Evolutionary conservation across 1,140 invertebrate species (phyloP), one percentile per base, ranked within the genome.

Genomic region (Apolygus lucorum): DNA sequence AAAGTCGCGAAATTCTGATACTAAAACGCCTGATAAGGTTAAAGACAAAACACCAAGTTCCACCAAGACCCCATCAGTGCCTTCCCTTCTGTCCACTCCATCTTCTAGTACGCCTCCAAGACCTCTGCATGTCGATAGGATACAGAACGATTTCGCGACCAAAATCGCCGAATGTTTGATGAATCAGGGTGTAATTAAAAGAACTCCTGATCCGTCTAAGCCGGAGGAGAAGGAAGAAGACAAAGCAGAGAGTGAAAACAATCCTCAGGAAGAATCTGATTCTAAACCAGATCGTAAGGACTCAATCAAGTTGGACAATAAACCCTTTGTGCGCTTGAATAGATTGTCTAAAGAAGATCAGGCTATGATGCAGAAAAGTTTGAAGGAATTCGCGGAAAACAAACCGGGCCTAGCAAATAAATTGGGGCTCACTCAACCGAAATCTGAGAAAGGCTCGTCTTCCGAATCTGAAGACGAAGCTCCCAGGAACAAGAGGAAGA

Each of bases 301-400:
- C 17, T 8, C 4, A 8, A 42, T 42, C 17, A 59, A 59, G 22
- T 13, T 59, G 2, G 22, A 59, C 54, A 17, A 21, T 24, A 59
- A 24, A 4, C 54, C 54, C 4, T 13, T 59, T 24, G 54, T 59
- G 8, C 8, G 22, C 8, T 59, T 59, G 54, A 21, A 59, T 4
- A 59, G 22, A 21, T 17, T 24, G 4, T 24, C 54, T 13, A 59
- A 24, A 4, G 54, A 78, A 65, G 86, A 88, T 76, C 84, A 86
- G 70, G 78, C 79, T 42, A 76, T 85, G 24, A 87, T 87, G 83
- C 84, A 86, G 71, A 82, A 83, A 73, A 87, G 83, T 77, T 74
- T 87, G 71, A 81, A 80, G 68, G 82, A 84, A 68, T 86, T 85
- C 75, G 81, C 81, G 52, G 82, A 87, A 76, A 85, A 83, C 73